These are phyloP conservation scores for Elegia similella DNA, from an alignment of 2,888 invertebrate species.

Conservation along the genomic window DNA sequence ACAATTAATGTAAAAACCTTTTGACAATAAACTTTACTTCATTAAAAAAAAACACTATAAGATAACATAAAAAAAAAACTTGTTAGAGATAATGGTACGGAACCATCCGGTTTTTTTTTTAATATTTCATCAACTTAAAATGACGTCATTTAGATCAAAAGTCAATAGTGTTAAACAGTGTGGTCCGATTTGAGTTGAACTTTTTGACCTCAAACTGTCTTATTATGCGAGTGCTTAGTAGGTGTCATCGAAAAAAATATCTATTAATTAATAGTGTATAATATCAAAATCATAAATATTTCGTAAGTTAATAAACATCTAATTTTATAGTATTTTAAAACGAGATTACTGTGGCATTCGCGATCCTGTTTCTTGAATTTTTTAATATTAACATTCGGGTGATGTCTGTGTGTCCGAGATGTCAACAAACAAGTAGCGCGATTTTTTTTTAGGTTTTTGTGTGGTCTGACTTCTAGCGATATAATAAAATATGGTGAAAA, in stretches of 20 bases:
- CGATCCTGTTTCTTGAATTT: slow-evolving; percentile 19
- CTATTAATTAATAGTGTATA: slow-evolving; percentile 10
- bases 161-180: not conserved
- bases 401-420: slow-evolving; percentile 21
- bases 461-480: slow-evolving; percentile 12
- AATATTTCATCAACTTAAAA: not conserved
- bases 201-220: slow-evolving; percentile 1
- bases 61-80: no score
- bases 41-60: no score
- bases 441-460: not conserved
- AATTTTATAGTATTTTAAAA: slow-evolving; percentile 15
- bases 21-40: no score
- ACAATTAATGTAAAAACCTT: no score
- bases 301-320: slow-evolving; percentile 19
- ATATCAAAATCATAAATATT: slow-evolving; percentile 6
- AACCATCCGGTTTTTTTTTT: no score
- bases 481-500: not conserved
- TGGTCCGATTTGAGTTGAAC: not conserved
- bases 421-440: slow-evolving; percentile 22
- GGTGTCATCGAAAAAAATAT: not conserved
- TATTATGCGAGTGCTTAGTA: not conserved
- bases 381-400: slow-evolving; percentile 23
- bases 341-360: slow-evolving; percentile 3
- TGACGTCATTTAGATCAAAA: not conserved
- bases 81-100: no score